Evolutionary conservation across 2,113 vertebrate genomes (phyloP).

Genomic region (Piaya cayana): DNA sequence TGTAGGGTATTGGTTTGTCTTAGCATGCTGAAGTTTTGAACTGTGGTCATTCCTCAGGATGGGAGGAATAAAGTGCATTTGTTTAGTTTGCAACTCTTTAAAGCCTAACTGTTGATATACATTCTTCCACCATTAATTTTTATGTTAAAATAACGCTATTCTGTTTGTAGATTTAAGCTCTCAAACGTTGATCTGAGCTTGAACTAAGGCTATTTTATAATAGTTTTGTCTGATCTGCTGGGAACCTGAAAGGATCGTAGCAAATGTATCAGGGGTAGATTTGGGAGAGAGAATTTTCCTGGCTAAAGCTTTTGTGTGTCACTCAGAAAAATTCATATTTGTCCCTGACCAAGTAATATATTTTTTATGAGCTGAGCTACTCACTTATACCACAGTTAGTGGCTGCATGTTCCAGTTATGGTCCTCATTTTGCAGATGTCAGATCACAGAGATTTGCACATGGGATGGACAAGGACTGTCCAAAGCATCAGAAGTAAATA

Average conservation of each 20-base stretch:
- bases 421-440: not conserved
- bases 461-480: not conserved
- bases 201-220: not conserved
- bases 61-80: not conserved
- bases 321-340: not conserved
- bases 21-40: not conserved
- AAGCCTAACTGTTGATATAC: not conserved
- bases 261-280: not conserved
- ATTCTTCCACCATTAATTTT: not conserved
- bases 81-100: not conserved
- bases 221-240: not conserved
- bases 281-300: not conserved
- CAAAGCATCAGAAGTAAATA: not conserved
- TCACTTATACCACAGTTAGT: not conserved
- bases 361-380: not conserved
- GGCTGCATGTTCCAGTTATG: not conserved
- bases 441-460: not conserved
- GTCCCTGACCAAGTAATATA: not conserved
- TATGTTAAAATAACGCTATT: not conserved
- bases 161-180: not conserved
- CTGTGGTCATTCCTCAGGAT: not conserved
- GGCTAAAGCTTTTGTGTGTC: not conserved
- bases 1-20: not conserved
- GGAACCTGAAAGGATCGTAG: not conserved
- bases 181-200: not conserved